phyloP scores from a whole-genome alignment of 2,113 vertebrate genomes.

The Nothoprocta pentlandii region DNA sequence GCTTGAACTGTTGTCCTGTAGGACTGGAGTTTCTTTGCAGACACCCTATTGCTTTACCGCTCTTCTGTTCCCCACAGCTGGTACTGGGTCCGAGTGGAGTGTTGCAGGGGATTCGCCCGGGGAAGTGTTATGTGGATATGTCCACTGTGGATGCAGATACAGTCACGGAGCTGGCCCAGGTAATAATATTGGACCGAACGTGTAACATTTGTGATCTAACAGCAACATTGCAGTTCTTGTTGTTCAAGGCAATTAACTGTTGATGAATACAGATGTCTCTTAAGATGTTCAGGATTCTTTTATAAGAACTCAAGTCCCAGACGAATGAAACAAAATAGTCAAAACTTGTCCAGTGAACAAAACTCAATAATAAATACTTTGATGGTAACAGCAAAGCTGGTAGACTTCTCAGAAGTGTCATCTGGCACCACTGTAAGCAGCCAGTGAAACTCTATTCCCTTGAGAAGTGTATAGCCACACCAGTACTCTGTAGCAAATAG shows the following conservation, averaged over 20 bases:
- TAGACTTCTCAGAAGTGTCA: not conserved
- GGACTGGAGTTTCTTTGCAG: constrained; percentile 49
- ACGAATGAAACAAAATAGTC: not conserved
- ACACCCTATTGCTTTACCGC: constrained; percentile 81
- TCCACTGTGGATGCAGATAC: constrained; percentile 97
- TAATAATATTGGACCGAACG: constrained; percentile 60
- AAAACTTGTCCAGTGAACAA: not conserved
- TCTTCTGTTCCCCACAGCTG: constrained; percentile 84
- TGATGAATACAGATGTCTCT: not conserved
- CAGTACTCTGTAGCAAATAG: not conserved
- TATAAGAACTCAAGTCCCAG: not conserved
- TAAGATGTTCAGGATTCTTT: not conserved
- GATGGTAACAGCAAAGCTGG: not conserved
- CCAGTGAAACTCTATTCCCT: not conserved
- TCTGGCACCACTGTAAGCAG: not conserved
- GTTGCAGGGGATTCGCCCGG: constrained; percentile 95
- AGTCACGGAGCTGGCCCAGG: constrained; percentile 94
- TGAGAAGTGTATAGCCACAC: not conserved
- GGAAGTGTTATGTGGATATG: constrained; percentile 98
- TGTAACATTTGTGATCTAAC: not conserved
- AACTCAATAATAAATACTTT: not conserved
- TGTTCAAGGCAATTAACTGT: not conserved
- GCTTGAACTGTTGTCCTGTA: not conserved
- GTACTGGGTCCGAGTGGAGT: constrained; percentile 97
- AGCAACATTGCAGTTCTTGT: not conserved